Conservation (phyloP, 1,140 invertebrate species). For the Trichomalopsis sarcophagae region DNA sequence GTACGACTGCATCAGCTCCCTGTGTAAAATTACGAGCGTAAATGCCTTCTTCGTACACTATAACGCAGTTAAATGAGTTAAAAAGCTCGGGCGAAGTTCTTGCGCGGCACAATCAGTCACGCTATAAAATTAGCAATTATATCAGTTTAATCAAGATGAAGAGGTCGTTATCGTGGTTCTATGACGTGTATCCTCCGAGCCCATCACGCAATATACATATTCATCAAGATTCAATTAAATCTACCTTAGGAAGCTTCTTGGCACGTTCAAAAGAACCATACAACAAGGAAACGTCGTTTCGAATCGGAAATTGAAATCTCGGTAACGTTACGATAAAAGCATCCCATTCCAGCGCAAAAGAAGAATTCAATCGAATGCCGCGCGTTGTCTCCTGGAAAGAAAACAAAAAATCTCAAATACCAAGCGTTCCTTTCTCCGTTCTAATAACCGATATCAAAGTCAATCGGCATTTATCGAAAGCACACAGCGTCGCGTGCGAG, state of each 20-base stretch:
- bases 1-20: too few species aligned
- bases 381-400: neutral
- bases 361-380: neutral
- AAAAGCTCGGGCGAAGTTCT: neutral
- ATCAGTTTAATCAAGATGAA: constrained; percentile 14
- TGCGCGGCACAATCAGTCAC: constrained; percentile 10
- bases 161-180: constrained; percentile 13
- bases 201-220: constrained; percentile 23
- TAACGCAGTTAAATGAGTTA: neutral
- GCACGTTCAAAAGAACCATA: neutral
- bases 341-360: neutral
- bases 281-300: too few species aligned
- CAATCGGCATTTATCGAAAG: neutral
- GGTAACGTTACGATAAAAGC: neutral
- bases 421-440: neutral
- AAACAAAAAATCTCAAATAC: neutral
- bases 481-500: neutral
- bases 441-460: constrained; percentile 4
- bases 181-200: neutral
- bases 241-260: neutral
- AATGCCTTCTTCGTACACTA: neutral
- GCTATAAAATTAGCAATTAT: constrained; percentile 29
- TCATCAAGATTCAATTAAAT: constrained; percentile 21
- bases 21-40: neutral
- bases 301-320: too few species aligned